Base-by-base conservation (phyloP, 2,888 invertebrate genomes). In the Eilema sororculum region DNA sequence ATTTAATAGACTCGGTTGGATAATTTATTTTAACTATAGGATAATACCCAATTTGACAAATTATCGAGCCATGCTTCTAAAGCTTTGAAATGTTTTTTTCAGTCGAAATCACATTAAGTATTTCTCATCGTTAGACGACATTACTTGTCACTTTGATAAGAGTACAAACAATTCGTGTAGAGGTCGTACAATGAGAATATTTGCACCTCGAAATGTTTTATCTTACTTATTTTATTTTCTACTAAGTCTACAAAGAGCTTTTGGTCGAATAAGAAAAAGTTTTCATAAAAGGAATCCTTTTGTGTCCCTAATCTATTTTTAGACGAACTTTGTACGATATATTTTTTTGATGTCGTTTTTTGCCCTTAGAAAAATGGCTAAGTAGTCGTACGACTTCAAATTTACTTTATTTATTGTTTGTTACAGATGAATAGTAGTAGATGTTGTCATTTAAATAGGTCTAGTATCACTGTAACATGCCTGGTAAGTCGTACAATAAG, bases 81-180 rank as follows among this genome's bases (percentile, higher is more conserved):
- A 46, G 13, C 3, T 46, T 37, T 20, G 6, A 46, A 20, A 46
- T 20, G 16, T 6, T 5, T 46, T 20, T 46, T 46, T 46, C 46
- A 46, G 20, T 46, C 46, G 20, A 20, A 5, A 20, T 4, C 6
- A 46, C 6, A 46, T 46, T 46, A 6, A n/a, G n/a, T n/a, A n/a
- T n/a, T n/a, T n/a, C n/a, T n/a, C n/a, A n/a, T n/a, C n/a, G n/a
- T n/a, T 52, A 9, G 8, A n/a, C 20, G n/a, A 20, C n/a, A 52
- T 52, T 52, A n/a, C n/a, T 52, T 52, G 52, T 16, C n/a, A 52
- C n/a, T 52, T 52, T 52, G n/a, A 52, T 52, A 52, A n/a, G n/a
- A 52, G n/a, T 9, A 46, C n/a, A 46, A 6, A 52, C 52, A 52
- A 52, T n/a, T 52, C 52, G 52, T n/a, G 52, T 52, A 52, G 52